A percentile compares a stretch with the other conserved stretches of the same genome.
These are phyloP conservation scores for Leucosticte australis DNA, from an alignment of 2,113 vertebrate species.

Conservation along the genomic window DNA sequence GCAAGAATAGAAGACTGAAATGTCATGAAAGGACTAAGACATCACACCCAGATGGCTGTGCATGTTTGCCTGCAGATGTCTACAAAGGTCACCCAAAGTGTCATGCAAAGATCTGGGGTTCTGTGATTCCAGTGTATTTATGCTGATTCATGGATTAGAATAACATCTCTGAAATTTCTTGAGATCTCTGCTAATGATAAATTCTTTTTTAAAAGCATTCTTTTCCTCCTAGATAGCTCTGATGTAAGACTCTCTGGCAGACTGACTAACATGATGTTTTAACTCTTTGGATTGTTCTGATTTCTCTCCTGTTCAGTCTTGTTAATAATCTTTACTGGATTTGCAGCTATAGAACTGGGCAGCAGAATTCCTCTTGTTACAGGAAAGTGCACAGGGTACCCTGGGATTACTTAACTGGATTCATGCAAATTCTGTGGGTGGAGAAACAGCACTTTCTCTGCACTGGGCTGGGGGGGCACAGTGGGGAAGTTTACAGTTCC, in stretches of 20 bases:
- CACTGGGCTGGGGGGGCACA: neutral
- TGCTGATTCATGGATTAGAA: neutral
- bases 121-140: neutral
- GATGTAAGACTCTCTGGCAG: neutral
- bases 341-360: neutral
- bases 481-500: neutral
- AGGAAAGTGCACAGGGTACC: rapidly evolving
- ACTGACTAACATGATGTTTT: neutral
- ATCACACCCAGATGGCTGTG: neutral
- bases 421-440: neutral
- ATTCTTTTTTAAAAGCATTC: neutral
- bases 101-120: neutral
- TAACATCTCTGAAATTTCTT: neutral
- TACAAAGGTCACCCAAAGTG: neutral
- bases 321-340: neutral
- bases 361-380: neutral
- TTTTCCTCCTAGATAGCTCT: neutral
- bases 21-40: neutral
- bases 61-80: neutral
- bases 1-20: neutral
- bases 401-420: neutral
- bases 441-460: neutral
- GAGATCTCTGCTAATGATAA: neutral
- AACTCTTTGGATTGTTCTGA: neutral
- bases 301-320: neutral